These are phyloP conservation scores for Epiblema foenella DNA, from an alignment of 2,888 invertebrate species.

Conservation along the genomic window DNA sequence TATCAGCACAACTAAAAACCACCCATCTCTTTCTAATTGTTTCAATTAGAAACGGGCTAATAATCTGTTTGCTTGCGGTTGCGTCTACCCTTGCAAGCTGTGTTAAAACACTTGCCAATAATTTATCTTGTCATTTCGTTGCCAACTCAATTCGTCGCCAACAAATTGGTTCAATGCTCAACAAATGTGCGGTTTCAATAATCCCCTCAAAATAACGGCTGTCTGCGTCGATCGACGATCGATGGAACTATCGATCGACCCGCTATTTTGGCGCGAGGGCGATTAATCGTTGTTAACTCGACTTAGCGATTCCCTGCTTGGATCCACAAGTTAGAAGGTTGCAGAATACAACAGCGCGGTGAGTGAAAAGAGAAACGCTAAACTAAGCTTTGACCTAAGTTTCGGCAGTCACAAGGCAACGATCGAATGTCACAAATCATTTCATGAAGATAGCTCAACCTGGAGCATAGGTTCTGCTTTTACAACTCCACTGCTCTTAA, in stretches of 20 bases:
- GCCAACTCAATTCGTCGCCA: background rate
- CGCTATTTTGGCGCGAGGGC: constrained; percentile 20
- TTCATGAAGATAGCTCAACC: no score
- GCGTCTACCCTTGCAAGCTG: no score
- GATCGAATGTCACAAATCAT: no score
- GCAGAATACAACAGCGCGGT: constrained; percentile 1
- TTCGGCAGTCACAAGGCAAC: no score
- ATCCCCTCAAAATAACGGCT: background rate
- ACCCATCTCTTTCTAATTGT: no score
- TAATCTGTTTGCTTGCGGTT: no score
- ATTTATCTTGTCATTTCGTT: background rate
- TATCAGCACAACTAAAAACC: no score
- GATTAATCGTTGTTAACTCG: constrained; percentile 35
- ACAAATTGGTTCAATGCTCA: background rate
- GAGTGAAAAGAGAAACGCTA: background rate
- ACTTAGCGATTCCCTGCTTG: constrained; percentile 27
- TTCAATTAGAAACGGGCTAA: no score
- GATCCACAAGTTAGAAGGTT: constrained; percentile 1
- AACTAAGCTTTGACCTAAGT: no score
- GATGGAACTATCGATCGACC: background rate
- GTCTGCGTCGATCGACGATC: background rate
- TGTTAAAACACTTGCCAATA: background rate
- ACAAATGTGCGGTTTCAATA: background rate
- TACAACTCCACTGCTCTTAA: no score
- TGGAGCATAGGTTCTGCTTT: no score